Evolutionary conservation across 2,113 vertebrate species (phyloP).

Genomic region (Grantiella picta): DNA sequence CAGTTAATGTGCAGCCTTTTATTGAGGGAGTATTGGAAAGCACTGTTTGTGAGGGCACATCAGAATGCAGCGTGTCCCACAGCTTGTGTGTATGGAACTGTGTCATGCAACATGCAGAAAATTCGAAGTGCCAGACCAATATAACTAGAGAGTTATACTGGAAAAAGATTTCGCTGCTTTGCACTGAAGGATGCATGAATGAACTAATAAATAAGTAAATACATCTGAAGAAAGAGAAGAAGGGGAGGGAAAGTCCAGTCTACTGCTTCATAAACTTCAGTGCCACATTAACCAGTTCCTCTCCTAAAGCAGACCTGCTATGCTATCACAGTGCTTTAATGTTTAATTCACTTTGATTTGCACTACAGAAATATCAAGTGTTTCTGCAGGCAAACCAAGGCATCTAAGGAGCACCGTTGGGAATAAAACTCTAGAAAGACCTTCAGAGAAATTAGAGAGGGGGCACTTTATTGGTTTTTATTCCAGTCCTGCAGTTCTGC

Average conservation of each 20-base stretch:
- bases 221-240: background rate
- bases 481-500: conserved; percentile 29
- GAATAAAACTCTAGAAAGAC: conserved; percentile 63
- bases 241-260: background rate
- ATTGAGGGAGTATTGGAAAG: background rate
- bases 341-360: conserved; percentile 96
- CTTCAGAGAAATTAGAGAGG: conserved; percentile 58
- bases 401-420: conserved; percentile 58
- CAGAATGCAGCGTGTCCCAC: background rate
- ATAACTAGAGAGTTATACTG: background rate
- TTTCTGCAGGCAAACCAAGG: conserved; percentile 65
- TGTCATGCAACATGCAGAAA: background rate
- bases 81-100: background rate
- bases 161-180: background rate
- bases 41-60: rapidly evolving
- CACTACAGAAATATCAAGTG: conserved; percentile 73
- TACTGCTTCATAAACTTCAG: conserved; percentile 7
- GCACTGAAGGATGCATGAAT: background rate
- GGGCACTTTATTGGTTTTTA: conserved; percentile 57
- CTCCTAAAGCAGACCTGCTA: conserved; percentile 40
- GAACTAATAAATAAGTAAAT: conserved; percentile 35
- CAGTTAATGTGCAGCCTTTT: background rate
- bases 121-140: background rate
- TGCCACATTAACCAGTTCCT: background rate
- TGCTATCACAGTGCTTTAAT: conserved; percentile 85